Conservation (phyloP, 2,797 vertebrate species). For the Cephalopachus bancanus region DNA sequence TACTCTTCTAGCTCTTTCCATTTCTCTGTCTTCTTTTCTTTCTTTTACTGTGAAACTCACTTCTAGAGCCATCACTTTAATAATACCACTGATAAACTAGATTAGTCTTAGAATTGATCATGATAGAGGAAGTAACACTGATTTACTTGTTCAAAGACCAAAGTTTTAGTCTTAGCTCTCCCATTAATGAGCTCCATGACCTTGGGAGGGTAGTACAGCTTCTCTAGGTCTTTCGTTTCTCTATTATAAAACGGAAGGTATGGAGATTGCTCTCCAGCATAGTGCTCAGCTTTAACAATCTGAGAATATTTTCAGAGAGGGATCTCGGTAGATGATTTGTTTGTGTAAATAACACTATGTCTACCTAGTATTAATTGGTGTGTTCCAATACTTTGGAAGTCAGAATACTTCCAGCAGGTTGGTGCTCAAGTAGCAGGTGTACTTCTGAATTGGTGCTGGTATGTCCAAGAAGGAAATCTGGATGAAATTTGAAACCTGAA, state of each 20-base stretch:
- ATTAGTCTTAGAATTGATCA: not conserved
- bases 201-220: not conserved
- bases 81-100: not conserved
- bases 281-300: not conserved
- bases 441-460: not conserved
- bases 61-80: not conserved
- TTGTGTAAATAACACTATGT: not conserved
- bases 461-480: not conserved
- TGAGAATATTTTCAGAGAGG: not conserved
- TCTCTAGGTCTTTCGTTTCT: not conserved
- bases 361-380: not conserved
- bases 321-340: not conserved
- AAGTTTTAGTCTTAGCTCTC: not conserved
- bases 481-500: not conserved
- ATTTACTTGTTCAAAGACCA: not conserved
- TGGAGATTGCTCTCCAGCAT: not conserved
- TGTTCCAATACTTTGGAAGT: not conserved
- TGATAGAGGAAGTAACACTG: not conserved
- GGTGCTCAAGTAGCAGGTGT: not conserved
- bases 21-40: not conserved
- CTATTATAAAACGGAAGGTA: not conserved
- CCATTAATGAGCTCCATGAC: not conserved
- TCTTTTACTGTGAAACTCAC: not conserved
- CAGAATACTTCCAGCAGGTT: not conserved
- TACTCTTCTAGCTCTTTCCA: not conserved